Evolutionary conservation across 2,797 vertebrate genomes (phyloP).

Genomic region (Momotus momota): DNA sequence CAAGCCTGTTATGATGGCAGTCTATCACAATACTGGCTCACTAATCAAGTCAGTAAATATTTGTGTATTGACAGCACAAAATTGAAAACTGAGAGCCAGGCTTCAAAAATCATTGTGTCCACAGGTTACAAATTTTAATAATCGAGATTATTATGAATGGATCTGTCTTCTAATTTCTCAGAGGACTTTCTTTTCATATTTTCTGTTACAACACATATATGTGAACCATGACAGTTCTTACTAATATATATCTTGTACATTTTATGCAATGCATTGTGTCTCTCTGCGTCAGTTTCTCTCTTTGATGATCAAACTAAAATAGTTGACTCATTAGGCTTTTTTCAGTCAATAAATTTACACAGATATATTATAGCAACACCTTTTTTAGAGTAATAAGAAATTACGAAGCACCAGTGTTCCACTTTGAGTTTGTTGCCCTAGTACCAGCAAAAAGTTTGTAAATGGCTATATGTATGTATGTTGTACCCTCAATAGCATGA

Average conservation of each 20-base stretch:
- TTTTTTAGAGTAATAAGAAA: not conserved
- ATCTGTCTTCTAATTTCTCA: not conserved
- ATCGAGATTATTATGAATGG: not conserved
- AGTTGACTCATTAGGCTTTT: not conserved
- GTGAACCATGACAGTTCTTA: not conserved
- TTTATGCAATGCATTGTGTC: not conserved
- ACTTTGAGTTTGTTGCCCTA: not conserved
- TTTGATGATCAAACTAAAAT: not conserved
- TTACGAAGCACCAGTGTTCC: not conserved
- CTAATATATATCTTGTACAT: not conserved
- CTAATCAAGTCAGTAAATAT: not conserved
- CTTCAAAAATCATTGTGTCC: not conserved
- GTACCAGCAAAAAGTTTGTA: not conserved
- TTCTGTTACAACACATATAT: not conserved
- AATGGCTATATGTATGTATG: not conserved
- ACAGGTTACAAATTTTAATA: not conserved
- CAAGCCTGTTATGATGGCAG: not conserved
- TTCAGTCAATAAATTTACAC: not conserved
- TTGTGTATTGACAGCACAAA: not conserved
- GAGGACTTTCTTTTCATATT: not conserved
- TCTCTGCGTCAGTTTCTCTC: not conserved
- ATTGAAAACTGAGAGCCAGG: not conserved
- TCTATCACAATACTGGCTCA: not conserved
- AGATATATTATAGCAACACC: not conserved
- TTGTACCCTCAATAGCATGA: not conserved